Percentiles rank a stretch among this genome's conserved stretches.
Conservation (phyloP, 2,888 invertebrate genomes). For the Strigamia crassipes region DNA sequence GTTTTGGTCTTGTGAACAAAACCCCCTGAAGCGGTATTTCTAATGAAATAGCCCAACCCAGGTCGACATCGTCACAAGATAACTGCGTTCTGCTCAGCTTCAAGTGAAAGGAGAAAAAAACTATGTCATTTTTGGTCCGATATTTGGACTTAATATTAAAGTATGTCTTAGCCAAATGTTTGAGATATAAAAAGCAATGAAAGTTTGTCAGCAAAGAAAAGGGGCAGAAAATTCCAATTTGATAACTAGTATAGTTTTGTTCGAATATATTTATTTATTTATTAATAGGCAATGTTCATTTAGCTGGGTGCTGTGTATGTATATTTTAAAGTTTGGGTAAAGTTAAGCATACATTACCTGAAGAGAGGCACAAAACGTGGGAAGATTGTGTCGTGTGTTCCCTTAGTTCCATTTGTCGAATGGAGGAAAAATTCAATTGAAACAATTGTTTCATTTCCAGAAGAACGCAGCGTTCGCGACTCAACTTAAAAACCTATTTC, state of each 20-base stretch:
- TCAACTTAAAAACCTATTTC: slow-evolving; percentile 42
- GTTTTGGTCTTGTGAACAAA: too few relatives aligned
- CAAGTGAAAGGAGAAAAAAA: background rate
- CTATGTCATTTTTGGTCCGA: background rate
- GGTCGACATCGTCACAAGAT: too few relatives aligned
- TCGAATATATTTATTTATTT: too few relatives aligned
- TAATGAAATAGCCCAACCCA: too few relatives aligned
- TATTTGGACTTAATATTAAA: background rate
- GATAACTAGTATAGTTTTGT: too few relatives aligned
- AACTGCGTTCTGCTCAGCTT: slow-evolving; percentile 5
- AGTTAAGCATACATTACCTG: background rate
- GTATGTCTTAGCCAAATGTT: background rate
- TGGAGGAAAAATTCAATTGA: slow-evolving; percentile 39
- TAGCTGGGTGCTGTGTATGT: background rate
- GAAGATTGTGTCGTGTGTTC: slow-evolving; percentile 1
- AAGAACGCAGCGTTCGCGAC: slow-evolving; percentile 38
- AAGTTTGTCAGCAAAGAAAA: too few relatives aligned
- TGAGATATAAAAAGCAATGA: too few relatives aligned
- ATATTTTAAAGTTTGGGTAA: background rate
- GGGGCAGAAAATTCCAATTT: too few relatives aligned
- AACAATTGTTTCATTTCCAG: slow-evolving; percentile 42
- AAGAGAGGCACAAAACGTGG: background rate
- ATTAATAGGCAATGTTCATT: background rate
- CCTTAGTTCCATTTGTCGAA: slow-evolving; percentile 6
- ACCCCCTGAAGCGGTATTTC: too few relatives aligned